Evolutionary conservation across 2,797 vertebrate species (phyloP), one percentile per base, ranked within the genome.

Genomic region (Rhincodon typus): DNA sequence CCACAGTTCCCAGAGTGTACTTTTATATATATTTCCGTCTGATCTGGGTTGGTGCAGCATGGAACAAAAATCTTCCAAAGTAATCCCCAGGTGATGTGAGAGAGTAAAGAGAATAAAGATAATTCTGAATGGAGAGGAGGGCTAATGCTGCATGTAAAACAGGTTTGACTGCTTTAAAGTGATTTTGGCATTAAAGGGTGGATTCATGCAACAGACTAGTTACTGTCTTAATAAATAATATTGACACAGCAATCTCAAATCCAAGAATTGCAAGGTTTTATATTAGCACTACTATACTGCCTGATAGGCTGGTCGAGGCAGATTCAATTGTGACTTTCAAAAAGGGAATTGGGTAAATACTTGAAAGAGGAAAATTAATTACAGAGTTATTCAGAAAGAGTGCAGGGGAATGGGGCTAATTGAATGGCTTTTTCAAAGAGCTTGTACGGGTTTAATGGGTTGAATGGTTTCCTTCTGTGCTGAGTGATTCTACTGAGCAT

Each of bases 171-270:
- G 69, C 74, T 3, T 50, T 94, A 21, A 94, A 30, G 94, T 74
- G 42, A 94, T 53, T 46, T 94, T 74, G 94, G 94, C 94, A 94
- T 38, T n/a, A 5, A 94, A 94, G 50, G 13, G 93, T 94, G 46
- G 94, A 34, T 50, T 50, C 69, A 30, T 57, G 12, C 34, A 90
- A 62, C 5, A 15, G 27, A 30, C 27, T 17, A 5, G 34, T 66
- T 57, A 84, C 38, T 46, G 82, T 21, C 82, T 84, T 84, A 46
- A 46, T 10, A 46, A 46, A 23, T 10, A 38, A 38, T n/a, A 94
- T 27, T 17, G 15, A 15, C 69, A 94, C 53, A 34, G 34, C 46
- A 12, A 53, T 53, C 17, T 53, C 17, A 53, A 94, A 74, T 62
- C 15, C 27, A 2, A 62, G 17, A 6, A 38, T n/a, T 53, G 15